phyloP scores from a whole-genome alignment of 2,113 vertebrate genomes.

The Alectura lathami region DNA sequence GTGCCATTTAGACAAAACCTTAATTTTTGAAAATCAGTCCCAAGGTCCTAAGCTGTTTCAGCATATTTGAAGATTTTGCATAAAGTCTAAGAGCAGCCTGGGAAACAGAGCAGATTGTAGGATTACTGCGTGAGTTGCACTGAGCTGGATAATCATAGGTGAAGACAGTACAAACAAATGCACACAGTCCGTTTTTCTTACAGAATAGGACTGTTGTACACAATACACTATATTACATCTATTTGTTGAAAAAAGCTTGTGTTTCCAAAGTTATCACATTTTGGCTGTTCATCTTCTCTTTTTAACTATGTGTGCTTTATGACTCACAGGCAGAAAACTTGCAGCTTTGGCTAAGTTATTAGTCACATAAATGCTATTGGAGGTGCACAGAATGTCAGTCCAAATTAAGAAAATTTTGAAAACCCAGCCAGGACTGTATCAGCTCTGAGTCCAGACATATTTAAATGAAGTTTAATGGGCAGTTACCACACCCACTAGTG shows the following conservation, averaged over 20 bases:
- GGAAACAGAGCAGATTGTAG: not conserved
- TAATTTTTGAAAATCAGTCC: not conserved
- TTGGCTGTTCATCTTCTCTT: slow-evolving; percentile 21
- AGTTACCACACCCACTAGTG: not conserved
- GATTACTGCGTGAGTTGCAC: not conserved
- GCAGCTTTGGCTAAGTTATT: not conserved
- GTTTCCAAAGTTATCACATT: not conserved
- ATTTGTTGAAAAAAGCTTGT: not conserved
- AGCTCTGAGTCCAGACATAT: slow-evolving; percentile 16
- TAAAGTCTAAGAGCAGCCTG: not conserved
- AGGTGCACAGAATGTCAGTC: slow-evolving; percentile 59
- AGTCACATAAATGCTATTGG: slow-evolving; percentile 53
- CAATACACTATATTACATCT: not conserved
- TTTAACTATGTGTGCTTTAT: slow-evolving; percentile 9
- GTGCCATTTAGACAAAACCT: not conserved
- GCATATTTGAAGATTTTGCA: not conserved
- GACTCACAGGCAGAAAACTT: slow-evolving; percentile 39
- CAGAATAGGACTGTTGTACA: not conserved
- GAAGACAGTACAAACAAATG: not conserved
- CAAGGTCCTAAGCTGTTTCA: not conserved
- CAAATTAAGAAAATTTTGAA: slow-evolving; percentile 46
- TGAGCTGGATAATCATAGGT: not conserved
- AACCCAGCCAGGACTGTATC: not conserved
- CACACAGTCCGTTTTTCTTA: not conserved
- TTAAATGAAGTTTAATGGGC: not conserved